A percentile compares a stretch with the other conserved stretches of the same genome.
phyloP scores from a whole-genome alignment of 2,888 invertebrate species.

The Axea sp. region DNA sequence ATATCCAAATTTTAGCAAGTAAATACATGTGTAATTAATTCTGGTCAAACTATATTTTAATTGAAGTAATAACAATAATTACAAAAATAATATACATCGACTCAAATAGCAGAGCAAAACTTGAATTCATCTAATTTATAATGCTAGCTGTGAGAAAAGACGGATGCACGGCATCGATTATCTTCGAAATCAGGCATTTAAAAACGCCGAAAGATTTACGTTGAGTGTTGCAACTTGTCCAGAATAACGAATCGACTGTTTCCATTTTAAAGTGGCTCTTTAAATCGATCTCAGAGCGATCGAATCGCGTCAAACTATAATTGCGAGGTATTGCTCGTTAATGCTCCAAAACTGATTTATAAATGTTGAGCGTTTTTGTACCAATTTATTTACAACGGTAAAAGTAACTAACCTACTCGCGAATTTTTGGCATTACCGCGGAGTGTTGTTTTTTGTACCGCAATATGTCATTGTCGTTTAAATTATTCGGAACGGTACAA shows the following conservation, averaged over 20 bases:
- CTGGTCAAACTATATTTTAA: slow-evolving; percentile 25
- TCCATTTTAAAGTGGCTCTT: slow-evolving; percentile 42
- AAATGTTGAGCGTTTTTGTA: slow-evolving; percentile 48
- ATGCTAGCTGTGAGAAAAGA: slow-evolving; percentile 24
- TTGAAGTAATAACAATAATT: slow-evolving; percentile 40
- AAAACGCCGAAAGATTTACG: slow-evolving; percentile 55
- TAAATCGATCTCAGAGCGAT: slow-evolving; percentile 57
- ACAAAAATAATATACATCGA: slow-evolving; percentile 20
- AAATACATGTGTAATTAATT: slow-evolving; percentile 3
- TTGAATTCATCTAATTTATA: slow-evolving; percentile 27
- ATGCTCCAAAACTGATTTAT: slow-evolving; percentile 61
- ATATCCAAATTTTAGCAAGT: slow-evolving; percentile 10
- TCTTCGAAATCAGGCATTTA: slow-evolving; percentile 26
- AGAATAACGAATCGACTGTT: slow-evolving; percentile 51
- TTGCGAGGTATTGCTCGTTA: slow-evolving; percentile 61
- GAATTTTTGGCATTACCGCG: slow-evolving; percentile 13
- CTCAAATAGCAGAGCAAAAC: slow-evolving; percentile 12
- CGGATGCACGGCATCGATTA: slow-evolving; percentile 29
- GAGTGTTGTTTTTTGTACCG: slow-evolving; percentile 1
- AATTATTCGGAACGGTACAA: slow-evolving; percentile 17
- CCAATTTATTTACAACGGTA: slow-evolving; percentile 60
- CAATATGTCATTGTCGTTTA: slow-evolving; percentile 12
- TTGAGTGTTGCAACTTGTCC: slow-evolving; percentile 17
- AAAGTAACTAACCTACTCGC: slow-evolving; percentile 50
- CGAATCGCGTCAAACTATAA: slow-evolving; percentile 58